phyloP scores from a whole-genome alignment of 2,113 vertebrate genomes.

The Tachysurus vachellii region DNA sequence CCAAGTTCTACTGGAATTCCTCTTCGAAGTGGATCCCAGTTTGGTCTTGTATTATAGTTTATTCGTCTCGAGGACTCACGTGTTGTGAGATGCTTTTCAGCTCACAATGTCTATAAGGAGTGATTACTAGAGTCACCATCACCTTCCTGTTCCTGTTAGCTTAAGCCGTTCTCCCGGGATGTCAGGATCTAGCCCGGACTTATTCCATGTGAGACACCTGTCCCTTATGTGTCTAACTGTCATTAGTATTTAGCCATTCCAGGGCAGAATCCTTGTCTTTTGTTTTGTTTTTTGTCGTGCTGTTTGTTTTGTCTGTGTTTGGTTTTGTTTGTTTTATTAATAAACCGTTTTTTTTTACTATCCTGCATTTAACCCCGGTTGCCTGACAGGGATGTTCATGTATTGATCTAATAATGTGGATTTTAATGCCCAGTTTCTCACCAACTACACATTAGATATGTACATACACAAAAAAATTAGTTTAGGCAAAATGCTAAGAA shows the following conservation, averaged over 20 bases:
- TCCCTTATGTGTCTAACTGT: no score
- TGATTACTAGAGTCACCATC: neutral
- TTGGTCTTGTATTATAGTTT: neutral
- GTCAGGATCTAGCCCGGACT: neutral
- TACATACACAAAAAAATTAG: neutral
- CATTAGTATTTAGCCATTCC: no score
- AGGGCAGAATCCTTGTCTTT: no score
- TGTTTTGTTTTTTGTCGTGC: no score
- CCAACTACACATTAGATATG: neutral
- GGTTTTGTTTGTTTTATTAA: no score
- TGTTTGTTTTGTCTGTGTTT: no score
- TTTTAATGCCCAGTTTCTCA: neutral
- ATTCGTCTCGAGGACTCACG: neutral
- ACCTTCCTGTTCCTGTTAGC: neutral
- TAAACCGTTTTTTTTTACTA: no score
- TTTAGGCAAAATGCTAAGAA: neutral
- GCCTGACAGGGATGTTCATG: no score
- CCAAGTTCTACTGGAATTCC: neutral
- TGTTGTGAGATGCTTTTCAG: neutral
- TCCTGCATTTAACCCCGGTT: no score
- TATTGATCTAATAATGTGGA: no score
- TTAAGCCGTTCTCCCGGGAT: neutral
- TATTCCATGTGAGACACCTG: no score
- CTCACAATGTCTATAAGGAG: neutral
- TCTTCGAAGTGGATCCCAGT: neutral